Percentiles rank a stretch among this genome's conserved stretches.
phyloP scores from a whole-genome alignment of 2,113 vertebrate species.

The Gymnogyps californianus region DNA sequence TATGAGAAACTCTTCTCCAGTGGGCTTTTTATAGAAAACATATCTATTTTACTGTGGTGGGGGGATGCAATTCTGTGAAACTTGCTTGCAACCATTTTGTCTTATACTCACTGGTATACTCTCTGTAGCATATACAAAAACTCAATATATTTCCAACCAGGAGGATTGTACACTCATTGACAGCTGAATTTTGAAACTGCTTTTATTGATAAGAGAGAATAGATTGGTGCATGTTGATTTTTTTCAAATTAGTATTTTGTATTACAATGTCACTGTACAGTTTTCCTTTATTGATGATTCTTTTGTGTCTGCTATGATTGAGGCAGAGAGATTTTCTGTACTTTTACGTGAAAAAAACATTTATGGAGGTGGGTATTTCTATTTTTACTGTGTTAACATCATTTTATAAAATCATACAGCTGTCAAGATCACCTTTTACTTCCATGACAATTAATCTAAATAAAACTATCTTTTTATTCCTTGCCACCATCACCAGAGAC shows the following conservation, averaged over 20 bases:
- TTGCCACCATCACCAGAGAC: not conserved
- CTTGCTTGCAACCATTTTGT: not conserved
- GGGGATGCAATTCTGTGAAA: not conserved
- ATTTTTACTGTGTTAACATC: not conserved
- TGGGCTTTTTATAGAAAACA: not conserved
- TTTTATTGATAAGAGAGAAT: not conserved
- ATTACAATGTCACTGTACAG: not conserved
- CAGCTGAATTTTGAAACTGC: not conserved
- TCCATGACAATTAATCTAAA: not conserved
- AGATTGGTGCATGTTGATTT: not conserved
- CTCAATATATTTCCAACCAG: not conserved
- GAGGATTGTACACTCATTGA: not conserved
- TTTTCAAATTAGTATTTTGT: not conserved
- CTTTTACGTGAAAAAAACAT: not conserved
- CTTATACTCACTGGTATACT: rapidly evolving
- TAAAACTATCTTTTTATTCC: not conserved
- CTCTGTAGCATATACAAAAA: not conserved
- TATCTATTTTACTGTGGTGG: not conserved
- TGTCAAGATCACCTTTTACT: not conserved
- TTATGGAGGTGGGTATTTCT: not conserved
- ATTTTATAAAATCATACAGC: not conserved
- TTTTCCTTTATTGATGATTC: not conserved
- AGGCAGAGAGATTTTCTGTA: not conserved
- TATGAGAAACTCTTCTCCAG: not conserved
- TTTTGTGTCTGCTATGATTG: not conserved